Evolutionary conservation across 1,140 invertebrate species (phyloP), one percentile per base, ranked within the genome.

Genomic region (Platyscapa corneri): DNA sequence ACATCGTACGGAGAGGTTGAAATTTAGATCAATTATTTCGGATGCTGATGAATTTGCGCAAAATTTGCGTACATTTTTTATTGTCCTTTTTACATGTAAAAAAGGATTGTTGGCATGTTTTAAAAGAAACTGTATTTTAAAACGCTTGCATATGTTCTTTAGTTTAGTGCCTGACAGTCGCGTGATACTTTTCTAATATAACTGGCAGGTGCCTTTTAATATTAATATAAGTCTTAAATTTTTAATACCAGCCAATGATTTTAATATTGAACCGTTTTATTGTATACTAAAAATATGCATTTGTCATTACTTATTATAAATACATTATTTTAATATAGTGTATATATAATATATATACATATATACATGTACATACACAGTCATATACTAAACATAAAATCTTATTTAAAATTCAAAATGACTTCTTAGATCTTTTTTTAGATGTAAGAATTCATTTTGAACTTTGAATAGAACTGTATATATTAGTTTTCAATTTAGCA

Each of bases 61-160:
- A 49, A 37, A 32, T 3, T 27, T 27, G 3, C 56, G 23, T 60
- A 49, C 2, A 70, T 14, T 5, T 81, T 14, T 5, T 42, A 1
- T 42, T 74, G 34, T 14, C 6, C 37, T 14, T 37, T 74, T 70
- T 77, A 1, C 7, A 18, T 56, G n/a, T 46, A 65, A 37, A n/a
- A 20, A 3, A n/a, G 46, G 8, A 39, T 16, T 64, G 32, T 34
- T 5, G 0, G 46, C 12, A 32, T 39, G 30, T 64, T 37, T 39
- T 32, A 8, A 64, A 39, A 39, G 16, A 2, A 80, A 1, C 32
- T 42, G n/a, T 1, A 34, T 76, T 83, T 83, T 0, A 78, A 60
- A 30, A 67, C 67, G 72, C 37, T 83, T 83, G 37, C 82, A 83
- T 83, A 83, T 83, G 82, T 49, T 53, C 30, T 82, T 34, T 2